Base-by-base conservation (phyloP, 2,113 vertebrate genomes). In the Coptodon rendalli region DNA sequence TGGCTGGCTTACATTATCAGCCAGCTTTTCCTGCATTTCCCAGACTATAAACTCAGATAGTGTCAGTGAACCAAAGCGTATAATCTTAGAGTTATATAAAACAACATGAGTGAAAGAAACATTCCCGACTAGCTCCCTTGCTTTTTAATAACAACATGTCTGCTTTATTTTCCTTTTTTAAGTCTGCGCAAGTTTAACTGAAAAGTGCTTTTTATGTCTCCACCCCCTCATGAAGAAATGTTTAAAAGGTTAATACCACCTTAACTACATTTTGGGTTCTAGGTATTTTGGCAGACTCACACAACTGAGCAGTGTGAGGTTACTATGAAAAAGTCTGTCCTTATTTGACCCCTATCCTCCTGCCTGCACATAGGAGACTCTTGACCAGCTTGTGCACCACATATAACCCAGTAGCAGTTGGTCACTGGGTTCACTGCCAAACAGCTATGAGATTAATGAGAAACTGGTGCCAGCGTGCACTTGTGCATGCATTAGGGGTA, bases 281-380 rank as follows among this genome's bases (percentile, higher is more conserved):
- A 48, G 6, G 14, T 76, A 29, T 76, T 76, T 76, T 76, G 24
- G 24, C 9, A 76, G 43, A 50, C 43, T 19, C 43, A 31, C 71
- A 76, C 16, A 50, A 29, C 43, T 31, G 13, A 71, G 66, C 66
- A 43, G 14, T 31, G 24, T 76, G 43, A 45, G 53, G 31, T 83
- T 76, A 34, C 31, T 31, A 22, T 63, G 53, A 84, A 71, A 63
- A 50, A 9, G 16, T 6, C 19, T 90, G 90, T 93, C 92, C 94
- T 93, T 9, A 94, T 66, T 29, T 52, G 34, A 94, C 87, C 89
- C 34, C 73, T 34, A 17, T 27, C 22, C 54, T 34, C 19, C 45
- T 5, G 68, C 9, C 63, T 54, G 43, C 53, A 12, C 27, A 34
- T 31, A 13, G 45, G 27, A 31, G 71, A 78, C 45, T 50, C 16